Evolutionary conservation across 2,113 vertebrate species (phyloP).

Genomic region (Climacteris rufus): DNA sequence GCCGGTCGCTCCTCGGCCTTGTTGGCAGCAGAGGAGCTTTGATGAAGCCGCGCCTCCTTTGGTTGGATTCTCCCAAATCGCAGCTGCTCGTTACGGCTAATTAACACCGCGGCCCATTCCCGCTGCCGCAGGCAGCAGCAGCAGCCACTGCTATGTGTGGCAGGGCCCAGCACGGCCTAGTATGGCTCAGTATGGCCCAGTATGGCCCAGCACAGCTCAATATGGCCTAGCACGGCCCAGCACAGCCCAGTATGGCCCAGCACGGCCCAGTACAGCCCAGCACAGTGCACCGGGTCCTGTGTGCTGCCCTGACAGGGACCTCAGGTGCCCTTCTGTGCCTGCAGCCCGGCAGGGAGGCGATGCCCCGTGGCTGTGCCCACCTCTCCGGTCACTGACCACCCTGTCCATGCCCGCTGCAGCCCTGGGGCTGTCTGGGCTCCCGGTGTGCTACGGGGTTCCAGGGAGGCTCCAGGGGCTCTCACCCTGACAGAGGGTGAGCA

Average conservation of each 20-base stretch:
- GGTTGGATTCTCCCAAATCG: background rate
- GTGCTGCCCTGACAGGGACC: too few relatives aligned
- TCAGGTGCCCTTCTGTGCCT: background rate
- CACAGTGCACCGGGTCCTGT: accelerated
- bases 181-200: background rate
- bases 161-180: background rate
- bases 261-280: background rate
- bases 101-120: background rate
- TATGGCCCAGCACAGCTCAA: background rate
- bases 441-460: accelerated
- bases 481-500: accelerated
- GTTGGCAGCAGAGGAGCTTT: background rate
- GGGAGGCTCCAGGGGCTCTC: background rate
- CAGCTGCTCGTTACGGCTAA: background rate
- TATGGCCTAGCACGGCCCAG: background rate
- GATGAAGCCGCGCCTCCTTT: background rate
- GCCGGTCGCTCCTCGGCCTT: background rate
- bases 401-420: accelerated
- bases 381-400: accelerated
- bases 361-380: accelerated
- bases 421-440: accelerated
- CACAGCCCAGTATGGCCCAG: accelerated
- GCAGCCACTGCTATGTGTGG: background rate
- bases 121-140: background rate
- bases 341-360: background rate